These are phyloP conservation scores for Syngnathus floridae DNA, from an alignment of 2,113 vertebrate genomes.

Conservation along the genomic window DNA sequence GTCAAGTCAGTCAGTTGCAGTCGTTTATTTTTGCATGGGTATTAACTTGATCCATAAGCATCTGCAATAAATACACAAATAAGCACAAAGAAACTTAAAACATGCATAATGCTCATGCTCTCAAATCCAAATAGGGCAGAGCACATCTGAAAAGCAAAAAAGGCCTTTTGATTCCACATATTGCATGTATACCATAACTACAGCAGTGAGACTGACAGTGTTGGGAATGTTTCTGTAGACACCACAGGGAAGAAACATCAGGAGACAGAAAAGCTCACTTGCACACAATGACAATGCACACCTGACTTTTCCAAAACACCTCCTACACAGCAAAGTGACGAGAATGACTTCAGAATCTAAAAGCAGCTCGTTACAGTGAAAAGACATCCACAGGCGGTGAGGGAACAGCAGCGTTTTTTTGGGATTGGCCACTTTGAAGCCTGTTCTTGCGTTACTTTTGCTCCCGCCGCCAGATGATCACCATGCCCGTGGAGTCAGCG, in stretches of 20 bases:
- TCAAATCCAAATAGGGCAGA: slow-evolving; percentile 46
- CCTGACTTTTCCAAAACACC: slow-evolving; percentile 27
- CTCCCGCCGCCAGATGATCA: slow-evolving; percentile 92
- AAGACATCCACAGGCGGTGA: slow-evolving; percentile 41
- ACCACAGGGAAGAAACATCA: slow-evolving; percentile 51
- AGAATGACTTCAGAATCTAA: slow-evolving; percentile 37
- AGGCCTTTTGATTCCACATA: slow-evolving; percentile 43
- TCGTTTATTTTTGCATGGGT: slow-evolving; percentile 50
- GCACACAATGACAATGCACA: slow-evolving; percentile 6
- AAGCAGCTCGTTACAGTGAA: slow-evolving; percentile 40
- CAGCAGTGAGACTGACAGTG: slow-evolving; percentile 39
- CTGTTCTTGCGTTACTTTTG: slow-evolving; percentile 74
- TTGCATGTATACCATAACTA: slow-evolving; percentile 49
- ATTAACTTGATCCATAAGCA: slow-evolving; percentile 54
- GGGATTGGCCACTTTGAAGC: slow-evolving; percentile 29
- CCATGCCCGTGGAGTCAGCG: slow-evolving; percentile 85
- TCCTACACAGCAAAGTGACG: slow-evolving; percentile 33
- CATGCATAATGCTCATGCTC: slow-evolving; percentile 46
- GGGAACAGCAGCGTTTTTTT: slow-evolving; percentile 4
- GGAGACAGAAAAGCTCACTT: neutral
- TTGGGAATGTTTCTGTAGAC: slow-evolving; percentile 29
- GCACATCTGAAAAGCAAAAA: slow-evolving; percentile 44
- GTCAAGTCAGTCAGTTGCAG: slow-evolving; percentile 29
- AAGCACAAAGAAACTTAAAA: slow-evolving; percentile 20
- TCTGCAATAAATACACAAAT: slow-evolving; percentile 23